Evolutionary conservation across 2,888 invertebrate species (phyloP), one percentile per base, ranked within the genome.

Genomic region (Cataglyphis livida): DNA sequence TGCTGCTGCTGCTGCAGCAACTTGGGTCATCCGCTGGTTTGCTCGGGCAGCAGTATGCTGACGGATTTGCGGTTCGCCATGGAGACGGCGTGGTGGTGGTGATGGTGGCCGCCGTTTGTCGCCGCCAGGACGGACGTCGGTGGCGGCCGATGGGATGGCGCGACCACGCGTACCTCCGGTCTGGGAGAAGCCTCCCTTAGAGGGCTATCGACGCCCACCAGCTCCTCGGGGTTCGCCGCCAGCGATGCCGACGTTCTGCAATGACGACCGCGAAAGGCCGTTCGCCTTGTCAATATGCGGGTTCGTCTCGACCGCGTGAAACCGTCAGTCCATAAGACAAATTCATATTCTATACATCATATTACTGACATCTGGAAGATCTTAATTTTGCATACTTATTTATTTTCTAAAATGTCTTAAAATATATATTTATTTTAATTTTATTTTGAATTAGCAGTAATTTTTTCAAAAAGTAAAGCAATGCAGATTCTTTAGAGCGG

Each of bases 11-110:
- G 74, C n/a, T 21, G 62, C n/a, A 28, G 76, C 41, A 57, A 32
- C 44, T 92, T 92, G 90, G 92, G 93, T 94, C 94, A 94, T 92
- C 93, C 94, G 74, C 85, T 89, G 84, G 90, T 89, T 51, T 94
- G 92, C 51, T 94, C 93, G 64, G 94, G 94, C 57, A 94, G 87
- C 75, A 94, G 86, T 89, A 94, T 94, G 91, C 94, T 94, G 82
- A 94, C 94, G 81, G 94, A 94, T 86, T 94, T 94, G 79, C 94
- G 93, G 86, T 89, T 91, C 54, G 90, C 83, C 18, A 88, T 79
- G 44, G 84, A 82, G 84, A 76, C 66, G 78, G 75, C 54, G 81
- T 84, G 76, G 61, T 66, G 54, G 64, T 81, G 81, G 51, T 51
- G 51, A 51, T 7, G 51, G 51, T 87, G 83, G 32, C 59, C 54